Evolutionary conservation across 2,113 vertebrate genomes (phyloP), one percentile per base, ranked within the genome.

Genomic region (Spilogale gracilis): DNA sequence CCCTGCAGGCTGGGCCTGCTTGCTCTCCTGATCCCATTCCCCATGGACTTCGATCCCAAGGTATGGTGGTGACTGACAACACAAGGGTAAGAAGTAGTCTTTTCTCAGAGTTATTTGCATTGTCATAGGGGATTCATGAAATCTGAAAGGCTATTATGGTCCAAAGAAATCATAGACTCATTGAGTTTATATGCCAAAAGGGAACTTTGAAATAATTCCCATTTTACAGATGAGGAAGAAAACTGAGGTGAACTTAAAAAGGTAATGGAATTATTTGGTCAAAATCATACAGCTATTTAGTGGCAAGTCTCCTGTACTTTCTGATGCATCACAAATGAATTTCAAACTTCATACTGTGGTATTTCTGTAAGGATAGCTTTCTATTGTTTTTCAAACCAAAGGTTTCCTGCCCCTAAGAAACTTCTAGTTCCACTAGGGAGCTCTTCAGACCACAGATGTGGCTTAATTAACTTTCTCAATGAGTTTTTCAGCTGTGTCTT

Each of bases 21-120:
- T 1, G 30, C 58, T 97, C n/a, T 97, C 60, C 91, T 97, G 95
- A 91, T 93, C 91, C 91, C 71, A 88, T 91, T 97, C 74, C 89
- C 94, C 87, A 96, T 97, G 97, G 98, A 98, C 96, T 98, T 95
- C 87, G 32, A 71, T 95, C 96, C 87, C 83, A 73, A 96, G 94
- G 83, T 98, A 79, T 96, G 98, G 94, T 98, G 97, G 92, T 98
- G 96, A 98, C 96, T 97, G 96, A 79, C 97, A 97, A 96, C 96
- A 60, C 79, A 96, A 97, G 97, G 97, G 90, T 98, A 98, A 98
- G 97, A 97, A 92, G 96, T 98, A 96, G 95, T 74, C 61, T 97
- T 97, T 98, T 97, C 83, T 98, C 50, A 92, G 82, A 86, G 84
- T 96, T 97, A 93, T 96, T 97, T 98, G 79, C 45, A 84, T 97